Evolutionary conservation across 2,797 vertebrate genomes (phyloP), one percentile per base, ranked within the genome.

Genomic region (Gymnocypris eckloni): DNA sequence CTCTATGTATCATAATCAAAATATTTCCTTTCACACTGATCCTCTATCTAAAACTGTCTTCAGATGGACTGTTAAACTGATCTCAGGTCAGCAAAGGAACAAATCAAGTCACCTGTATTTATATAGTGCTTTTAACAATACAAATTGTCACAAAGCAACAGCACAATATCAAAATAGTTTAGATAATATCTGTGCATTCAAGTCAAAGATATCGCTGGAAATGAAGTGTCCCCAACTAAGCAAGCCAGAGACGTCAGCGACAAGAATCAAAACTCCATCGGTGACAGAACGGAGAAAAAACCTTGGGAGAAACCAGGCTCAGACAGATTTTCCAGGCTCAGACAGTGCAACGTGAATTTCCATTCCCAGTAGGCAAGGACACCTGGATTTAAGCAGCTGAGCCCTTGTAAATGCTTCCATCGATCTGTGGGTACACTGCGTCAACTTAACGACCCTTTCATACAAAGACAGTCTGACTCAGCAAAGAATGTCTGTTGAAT

Each of bases 381-480:
- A 83, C 54, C 41, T 75, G 81, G 56, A 45, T 75, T 10, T n/a
- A 41, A 64, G 70, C 70, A 83, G 70, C 45, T 81, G 71, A 77
- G 72, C 82, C n/a, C 45, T 28, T 73, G 48, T 75, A 88, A 79
- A 86, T 28, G 52, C 61, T 70, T 72, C n/a, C 39, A 81, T 85
- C 75, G 45, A 84, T 76, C 79, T 85, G 59, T 66, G 41, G 83
- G 45, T 45, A 80, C 28, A 64, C 64, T 71, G 71, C 33, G 66
- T 71, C 82, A 85, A 85, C 75, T 82, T 79, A 79, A 77, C 69
- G 6, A 16, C 39, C 39, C 69, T 71, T 56, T 78, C 18, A 77
- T 84, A 72, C 70, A 52, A 80, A 86, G 61, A 84, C 71, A 69
- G 54, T 59, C 69, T 85, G 25, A 86, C 67, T 79, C 86, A 87